Conservation (phyloP, 2,797 vertebrate species). For the Hoplostethus mediterraneus region DNA sequence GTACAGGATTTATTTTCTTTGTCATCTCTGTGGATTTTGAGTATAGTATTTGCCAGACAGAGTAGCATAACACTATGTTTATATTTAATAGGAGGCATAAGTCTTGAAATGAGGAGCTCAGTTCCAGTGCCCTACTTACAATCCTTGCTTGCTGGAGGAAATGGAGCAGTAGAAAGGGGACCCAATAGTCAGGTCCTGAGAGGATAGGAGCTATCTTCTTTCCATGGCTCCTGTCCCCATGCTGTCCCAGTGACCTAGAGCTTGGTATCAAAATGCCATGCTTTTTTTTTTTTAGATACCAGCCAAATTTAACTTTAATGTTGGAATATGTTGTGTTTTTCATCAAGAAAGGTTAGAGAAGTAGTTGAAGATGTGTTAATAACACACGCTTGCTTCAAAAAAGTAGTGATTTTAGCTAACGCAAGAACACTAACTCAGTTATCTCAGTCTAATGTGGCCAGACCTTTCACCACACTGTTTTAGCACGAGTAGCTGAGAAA, state of each 20-base stretch:
- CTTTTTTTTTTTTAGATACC: constrained; percentile 5
- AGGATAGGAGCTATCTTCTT: constrained; percentile 23
- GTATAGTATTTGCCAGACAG: neutral
- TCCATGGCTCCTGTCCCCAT: constrained; percentile 17
- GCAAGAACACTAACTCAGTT: too few relatives aligned
- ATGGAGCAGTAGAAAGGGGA: constrained; percentile 66
- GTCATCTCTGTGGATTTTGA: neutral
- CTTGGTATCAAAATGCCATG: constrained; percentile 13
- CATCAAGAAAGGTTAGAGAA: too few relatives aligned
- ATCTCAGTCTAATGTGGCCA: too few relatives aligned
- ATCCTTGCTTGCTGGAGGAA: constrained; percentile 59
- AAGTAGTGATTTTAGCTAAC: too few relatives aligned
- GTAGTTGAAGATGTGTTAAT: too few relatives aligned
- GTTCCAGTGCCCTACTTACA: constrained; percentile 61
- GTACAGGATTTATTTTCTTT: neutral
- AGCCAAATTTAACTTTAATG: neutral
- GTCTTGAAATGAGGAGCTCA: constrained; percentile 38
- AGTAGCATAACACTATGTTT: constrained; percentile 22
- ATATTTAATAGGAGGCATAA: constrained; percentile 3
- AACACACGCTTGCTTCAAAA: too few relatives aligned
- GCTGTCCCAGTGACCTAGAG: constrained; percentile 49
- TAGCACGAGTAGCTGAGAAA: too few relatives aligned
- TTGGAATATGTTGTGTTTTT: too few relatives aligned
- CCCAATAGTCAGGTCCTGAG: constrained; percentile 42
- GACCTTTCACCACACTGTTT: too few relatives aligned